A percentile compares a stretch with the other conserved stretches of the same genome.
Conservation (phyloP, 1,140 invertebrate genomes). For the Babylonia areolata region DNA sequence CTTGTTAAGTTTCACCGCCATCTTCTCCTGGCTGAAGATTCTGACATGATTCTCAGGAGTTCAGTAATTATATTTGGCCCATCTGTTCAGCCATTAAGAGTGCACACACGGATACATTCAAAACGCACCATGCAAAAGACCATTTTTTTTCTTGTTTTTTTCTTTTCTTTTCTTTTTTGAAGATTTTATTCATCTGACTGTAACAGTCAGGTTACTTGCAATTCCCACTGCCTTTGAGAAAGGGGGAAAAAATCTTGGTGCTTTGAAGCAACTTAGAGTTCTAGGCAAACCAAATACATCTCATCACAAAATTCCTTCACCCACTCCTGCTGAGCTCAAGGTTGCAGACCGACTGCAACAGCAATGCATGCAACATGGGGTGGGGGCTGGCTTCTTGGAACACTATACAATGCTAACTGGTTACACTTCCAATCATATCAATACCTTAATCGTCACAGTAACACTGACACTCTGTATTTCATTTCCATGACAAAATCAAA, state of each 20-base stretch:
- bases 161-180: background rate
- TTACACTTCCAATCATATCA: background rate
- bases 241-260: background rate
- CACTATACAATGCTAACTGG: background rate
- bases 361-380: slow-evolving; percentile 1
- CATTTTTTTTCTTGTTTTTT: too few relatives aligned
- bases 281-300: background rate
- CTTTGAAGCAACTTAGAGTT: background rate
- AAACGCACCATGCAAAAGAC: too few relatives aligned
- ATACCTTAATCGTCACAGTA: background rate
- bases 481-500: background rate
- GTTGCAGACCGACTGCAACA: background rate
- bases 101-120: too few relatives aligned
- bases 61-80: too few relatives aligned
- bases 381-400: background rate
- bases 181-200: background rate
- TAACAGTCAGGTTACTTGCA: background rate
- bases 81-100: too few relatives aligned
- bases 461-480: background rate
- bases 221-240: background rate
- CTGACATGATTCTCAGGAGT: too few relatives aligned
- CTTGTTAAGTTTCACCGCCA: too few relatives aligned
- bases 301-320: slow-evolving; percentile 4
- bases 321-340: background rate
- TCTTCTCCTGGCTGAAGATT: too few relatives aligned